These are phyloP conservation scores for Pelodiscus sinensis DNA, from an alignment of 2,113 vertebrate species.

Conservation along the genomic window DNA sequence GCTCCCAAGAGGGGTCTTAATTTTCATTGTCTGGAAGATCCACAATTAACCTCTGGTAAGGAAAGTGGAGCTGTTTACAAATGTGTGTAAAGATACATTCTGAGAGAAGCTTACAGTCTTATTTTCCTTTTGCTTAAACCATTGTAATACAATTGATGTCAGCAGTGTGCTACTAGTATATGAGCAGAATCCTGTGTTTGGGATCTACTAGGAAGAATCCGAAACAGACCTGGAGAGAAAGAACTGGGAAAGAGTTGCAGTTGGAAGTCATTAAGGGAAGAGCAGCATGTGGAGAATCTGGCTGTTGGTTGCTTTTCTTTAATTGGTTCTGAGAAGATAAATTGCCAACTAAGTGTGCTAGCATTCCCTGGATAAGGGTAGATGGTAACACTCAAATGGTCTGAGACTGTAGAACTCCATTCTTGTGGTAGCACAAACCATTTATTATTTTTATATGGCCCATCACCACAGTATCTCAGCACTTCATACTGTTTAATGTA, in stretches of 20 bases:
- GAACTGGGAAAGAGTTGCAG: background rate
- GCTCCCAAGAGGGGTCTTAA: background rate
- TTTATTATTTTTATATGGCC: background rate
- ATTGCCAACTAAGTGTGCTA: background rate
- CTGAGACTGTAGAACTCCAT: background rate
- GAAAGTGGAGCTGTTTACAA: background rate
- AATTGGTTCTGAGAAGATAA: background rate
- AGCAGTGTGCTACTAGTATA: background rate
- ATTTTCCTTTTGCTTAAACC: background rate
- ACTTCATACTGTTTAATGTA: background rate
- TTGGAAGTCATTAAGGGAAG: background rate
- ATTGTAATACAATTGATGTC: background rate
- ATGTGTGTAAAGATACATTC: background rate
- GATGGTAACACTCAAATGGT: background rate
- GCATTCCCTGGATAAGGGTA: background rate
- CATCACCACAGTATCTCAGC: background rate
- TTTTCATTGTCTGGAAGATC: background rate
- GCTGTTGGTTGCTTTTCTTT: background rate
- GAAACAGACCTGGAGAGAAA: background rate
- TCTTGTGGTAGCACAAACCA: background rate
- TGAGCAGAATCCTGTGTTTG: background rate
- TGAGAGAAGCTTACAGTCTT: background rate
- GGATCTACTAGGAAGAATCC: background rate
- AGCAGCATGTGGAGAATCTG: background rate
- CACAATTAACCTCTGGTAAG: background rate